A percentile compares a stretch with the other conserved stretches of the same genome.
These are phyloP conservation scores for Diadophis punctatus DNA, from an alignment of 2,113 vertebrate species.

Conservation along the genomic window DNA sequence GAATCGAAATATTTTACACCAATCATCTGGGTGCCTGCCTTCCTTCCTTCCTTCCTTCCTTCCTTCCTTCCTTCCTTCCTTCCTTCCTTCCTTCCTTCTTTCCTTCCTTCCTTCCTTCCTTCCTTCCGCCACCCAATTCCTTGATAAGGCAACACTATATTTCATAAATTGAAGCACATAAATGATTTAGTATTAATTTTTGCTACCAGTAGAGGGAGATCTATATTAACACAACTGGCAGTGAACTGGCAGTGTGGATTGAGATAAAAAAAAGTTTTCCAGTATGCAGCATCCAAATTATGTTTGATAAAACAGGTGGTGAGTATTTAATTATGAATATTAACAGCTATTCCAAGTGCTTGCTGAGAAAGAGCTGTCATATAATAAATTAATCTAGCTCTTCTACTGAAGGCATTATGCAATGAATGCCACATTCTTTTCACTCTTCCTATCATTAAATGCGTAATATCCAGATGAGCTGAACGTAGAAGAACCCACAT, in stretches of 20 bases:
- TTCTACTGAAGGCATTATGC: background rate
- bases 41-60: no score
- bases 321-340: background rate
- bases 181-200: background rate
- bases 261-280: background rate
- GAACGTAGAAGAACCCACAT: no score
- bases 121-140: background rate
- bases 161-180: background rate
- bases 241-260: background rate
- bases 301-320: background rate
- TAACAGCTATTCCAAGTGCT: background rate
- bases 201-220: constrained; percentile 19
- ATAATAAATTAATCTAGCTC: background rate
- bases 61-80: background rate
- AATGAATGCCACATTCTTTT: background rate
- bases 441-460: background rate
- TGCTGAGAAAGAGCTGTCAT: background rate
- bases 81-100: background rate
- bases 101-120: background rate
- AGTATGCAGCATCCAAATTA: background rate
- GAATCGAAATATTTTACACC: background rate
- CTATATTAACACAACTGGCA: background rate
- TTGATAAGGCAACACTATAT: background rate
- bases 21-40: background rate
- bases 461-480: background rate